These are phyloP conservation scores for Drosophila vallismaia DNA, from an alignment of 2,888 invertebrate species.

Conservation along the genomic window DNA sequence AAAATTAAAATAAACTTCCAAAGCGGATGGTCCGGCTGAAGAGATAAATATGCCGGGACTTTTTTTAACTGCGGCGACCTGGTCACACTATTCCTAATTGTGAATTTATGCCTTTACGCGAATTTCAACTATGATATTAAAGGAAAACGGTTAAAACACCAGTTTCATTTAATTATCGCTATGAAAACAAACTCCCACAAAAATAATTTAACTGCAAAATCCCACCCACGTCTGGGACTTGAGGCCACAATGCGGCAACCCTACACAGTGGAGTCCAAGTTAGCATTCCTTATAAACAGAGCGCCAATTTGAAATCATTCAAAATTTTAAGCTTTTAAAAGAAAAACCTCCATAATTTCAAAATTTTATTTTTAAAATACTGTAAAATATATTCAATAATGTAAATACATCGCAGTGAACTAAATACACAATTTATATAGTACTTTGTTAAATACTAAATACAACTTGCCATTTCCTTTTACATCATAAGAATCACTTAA, in stretches of 20 bases:
- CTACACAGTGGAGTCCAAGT: neutral
- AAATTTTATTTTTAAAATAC: conserved; percentile 74
- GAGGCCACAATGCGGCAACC: neutral
- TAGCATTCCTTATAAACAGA: neutral
- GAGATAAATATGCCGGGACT: neutral
- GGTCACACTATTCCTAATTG: neutral
- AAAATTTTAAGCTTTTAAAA: neutral
- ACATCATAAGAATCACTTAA: conserved; percentile 62
- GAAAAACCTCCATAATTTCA: conserved; percentile 7
- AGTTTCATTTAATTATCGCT: neutral
- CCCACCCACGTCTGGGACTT: neutral
- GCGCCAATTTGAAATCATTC: neutral
- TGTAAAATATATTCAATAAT: conserved; percentile 71
- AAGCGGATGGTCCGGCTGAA: neutral
- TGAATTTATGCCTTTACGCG: too few relatives aligned
- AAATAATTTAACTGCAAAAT: neutral
- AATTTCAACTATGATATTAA: too few relatives aligned
- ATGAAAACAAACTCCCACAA: neutral
- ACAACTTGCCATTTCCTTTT: conserved; percentile 60
- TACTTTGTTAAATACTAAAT: conserved; percentile 69
- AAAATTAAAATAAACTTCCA: neutral
- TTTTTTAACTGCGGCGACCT: neutral
- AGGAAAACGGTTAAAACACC: neutral
- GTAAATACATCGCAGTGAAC: conserved; percentile 63
- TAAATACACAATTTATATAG: conserved; percentile 60